Evolutionary conservation across 2,113 vertebrate species (phyloP).

Genomic region (Hylia prasina): DNA sequence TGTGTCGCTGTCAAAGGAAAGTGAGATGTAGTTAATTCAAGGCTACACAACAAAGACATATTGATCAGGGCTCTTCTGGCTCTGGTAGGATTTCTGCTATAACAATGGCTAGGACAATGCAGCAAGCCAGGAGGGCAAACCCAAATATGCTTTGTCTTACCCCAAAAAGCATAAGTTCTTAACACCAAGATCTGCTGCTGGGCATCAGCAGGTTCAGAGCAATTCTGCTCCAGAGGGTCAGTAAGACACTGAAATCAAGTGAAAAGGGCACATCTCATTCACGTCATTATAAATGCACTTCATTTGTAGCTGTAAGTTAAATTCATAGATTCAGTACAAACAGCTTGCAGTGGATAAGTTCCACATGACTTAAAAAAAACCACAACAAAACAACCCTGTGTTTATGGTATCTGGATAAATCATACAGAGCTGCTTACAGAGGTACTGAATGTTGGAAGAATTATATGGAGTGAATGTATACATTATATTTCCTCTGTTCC

Average conservation of each 20-base stretch:
- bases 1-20: slow-evolving; percentile 44
- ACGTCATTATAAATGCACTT: not conserved
- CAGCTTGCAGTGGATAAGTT: not conserved
- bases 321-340: not conserved
- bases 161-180: not conserved
- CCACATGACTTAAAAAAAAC: not conserved
- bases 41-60: not conserved
- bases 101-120: not conserved
- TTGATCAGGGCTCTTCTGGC: not conserved
- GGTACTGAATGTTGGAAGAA: not conserved
- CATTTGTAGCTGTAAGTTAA: not conserved
- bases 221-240: not conserved
- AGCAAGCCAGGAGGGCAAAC: not conserved
- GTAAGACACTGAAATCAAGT: not conserved
- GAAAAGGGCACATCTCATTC: not conserved
- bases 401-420: not conserved
- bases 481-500: not conserved
- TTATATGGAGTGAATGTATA: not conserved
- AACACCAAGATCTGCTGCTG: not conserved
- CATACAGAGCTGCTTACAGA: not conserved
- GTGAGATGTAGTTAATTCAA: slow-evolving; percentile 54
- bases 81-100: not conserved
- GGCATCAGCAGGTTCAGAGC: not conserved
- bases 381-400: not conserved
- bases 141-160: not conserved